These are phyloP conservation scores for Diaperis boleti DNA, from an alignment of 2,888 invertebrate species.

Conservation along the genomic window DNA sequence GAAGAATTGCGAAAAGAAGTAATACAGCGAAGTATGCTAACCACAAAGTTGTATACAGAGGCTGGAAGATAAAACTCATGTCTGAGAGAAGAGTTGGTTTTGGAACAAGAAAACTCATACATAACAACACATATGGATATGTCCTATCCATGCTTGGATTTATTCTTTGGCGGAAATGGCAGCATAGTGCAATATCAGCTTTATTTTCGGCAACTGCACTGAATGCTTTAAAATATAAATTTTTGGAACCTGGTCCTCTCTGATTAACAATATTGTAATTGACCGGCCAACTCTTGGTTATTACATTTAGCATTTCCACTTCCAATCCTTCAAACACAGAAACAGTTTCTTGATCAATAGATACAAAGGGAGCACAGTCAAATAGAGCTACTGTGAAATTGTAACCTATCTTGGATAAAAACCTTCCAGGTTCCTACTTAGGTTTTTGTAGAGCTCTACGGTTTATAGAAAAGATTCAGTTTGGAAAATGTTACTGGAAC, in stretches of 20 bases:
- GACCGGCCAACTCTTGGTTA: not conserved
- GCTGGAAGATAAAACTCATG: not conserved
- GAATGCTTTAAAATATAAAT: not conserved
- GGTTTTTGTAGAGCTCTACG: too few relatives aligned
- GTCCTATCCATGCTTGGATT: not conserved
- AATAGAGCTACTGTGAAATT: too few relatives aligned
- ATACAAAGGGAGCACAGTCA: too few relatives aligned
- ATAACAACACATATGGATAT: not conserved
- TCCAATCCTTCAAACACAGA: constrained; percentile 5
- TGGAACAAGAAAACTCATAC: not conserved
- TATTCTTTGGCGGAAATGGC: constrained; percentile 4
- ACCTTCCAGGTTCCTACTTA: too few relatives aligned
- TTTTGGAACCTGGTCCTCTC: not conserved
- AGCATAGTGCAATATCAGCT: not conserved
- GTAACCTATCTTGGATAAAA: too few relatives aligned
- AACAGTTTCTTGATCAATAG: too few relatives aligned
- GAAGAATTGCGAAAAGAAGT: not conserved
- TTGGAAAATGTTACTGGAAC: too few relatives aligned
- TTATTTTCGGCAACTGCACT: not conserved
- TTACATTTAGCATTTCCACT: constrained; percentile 3
- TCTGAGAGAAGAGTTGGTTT: not conserved
- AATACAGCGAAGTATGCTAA: not conserved
- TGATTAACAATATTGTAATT: not conserved
- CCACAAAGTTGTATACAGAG: not conserved
- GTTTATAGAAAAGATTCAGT: too few relatives aligned